Conservation (phyloP, 2,888 invertebrate species). For the Pheosia gnoma region DNA sequence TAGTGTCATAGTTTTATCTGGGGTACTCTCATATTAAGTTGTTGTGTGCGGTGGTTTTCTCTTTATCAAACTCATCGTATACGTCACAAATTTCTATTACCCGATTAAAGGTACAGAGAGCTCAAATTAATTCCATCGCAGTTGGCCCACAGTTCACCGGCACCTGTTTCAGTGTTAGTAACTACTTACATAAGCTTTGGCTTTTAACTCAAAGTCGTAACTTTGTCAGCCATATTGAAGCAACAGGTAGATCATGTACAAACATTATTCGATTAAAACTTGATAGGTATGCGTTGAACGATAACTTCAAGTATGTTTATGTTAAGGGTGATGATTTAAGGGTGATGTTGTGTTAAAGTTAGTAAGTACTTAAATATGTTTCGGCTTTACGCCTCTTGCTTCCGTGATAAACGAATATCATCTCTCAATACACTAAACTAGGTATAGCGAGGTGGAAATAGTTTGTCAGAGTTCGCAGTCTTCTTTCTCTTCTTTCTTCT, state of each 20-base stretch:
- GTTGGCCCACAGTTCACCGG: constrained; percentile 36
- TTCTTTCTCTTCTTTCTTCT: too few relatives aligned
- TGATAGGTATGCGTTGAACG: constrained; percentile 26
- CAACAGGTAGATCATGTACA: constrained; percentile 45
- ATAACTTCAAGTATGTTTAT: constrained; percentile 19
- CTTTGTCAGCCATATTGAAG: constrained; percentile 38
- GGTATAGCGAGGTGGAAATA: too few relatives aligned
- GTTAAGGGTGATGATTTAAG: constrained; percentile 1
- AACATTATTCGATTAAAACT: constrained; percentile 33
- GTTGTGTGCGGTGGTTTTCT: too few relatives aligned
- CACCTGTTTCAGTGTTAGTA: constrained; percentile 54
- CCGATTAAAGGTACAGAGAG: constrained; percentile 29
- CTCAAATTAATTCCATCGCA: constrained; percentile 45
- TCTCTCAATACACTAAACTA: too few relatives aligned
- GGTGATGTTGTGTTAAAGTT: background rate
- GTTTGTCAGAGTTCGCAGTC: too few relatives aligned
- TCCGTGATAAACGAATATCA: too few relatives aligned
- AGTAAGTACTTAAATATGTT: background rate
- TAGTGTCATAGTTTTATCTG: too few relatives aligned
- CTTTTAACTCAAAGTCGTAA: constrained; percentile 50
- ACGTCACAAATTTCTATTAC: constrained; percentile 15
- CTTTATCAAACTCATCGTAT: too few relatives aligned
- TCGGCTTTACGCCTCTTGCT: too few relatives aligned
- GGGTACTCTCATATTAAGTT: too few relatives aligned
- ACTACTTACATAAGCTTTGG: constrained; percentile 47